These are phyloP conservation scores for Euspilapteryx auroguttella DNA, from an alignment of 2,888 invertebrate species.

Conservation along the genomic window DNA sequence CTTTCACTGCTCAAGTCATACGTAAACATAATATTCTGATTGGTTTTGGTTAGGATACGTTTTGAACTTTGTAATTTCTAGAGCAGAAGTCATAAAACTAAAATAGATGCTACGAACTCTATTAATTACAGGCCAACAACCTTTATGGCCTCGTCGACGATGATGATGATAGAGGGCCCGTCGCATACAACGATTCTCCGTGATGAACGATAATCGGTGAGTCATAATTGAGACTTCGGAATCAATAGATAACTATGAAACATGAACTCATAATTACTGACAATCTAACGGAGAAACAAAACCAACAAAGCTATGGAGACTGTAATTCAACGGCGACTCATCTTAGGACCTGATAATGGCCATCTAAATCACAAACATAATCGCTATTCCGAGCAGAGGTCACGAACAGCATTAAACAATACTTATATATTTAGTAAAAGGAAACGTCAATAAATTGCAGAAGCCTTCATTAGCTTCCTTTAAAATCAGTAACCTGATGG, in stretches of 20 bases:
- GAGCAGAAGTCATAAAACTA: too few species aligned
- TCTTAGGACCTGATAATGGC: conserved; percentile 43
- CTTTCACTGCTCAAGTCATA: too few species aligned
- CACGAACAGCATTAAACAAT: conserved; percentile 38
- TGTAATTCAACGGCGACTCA: conserved; percentile 42
- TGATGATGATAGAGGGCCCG: conserved; percentile 30
- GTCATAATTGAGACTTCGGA: conserved; percentile 39
- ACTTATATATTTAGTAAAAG: too few species aligned
- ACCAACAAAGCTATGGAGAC: conserved; percentile 42
- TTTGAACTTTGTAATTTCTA: too few species aligned
- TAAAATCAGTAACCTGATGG: too few species aligned
- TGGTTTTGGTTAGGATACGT: too few species aligned
- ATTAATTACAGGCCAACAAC: conserved; percentile 6
- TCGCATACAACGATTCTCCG: conserved; percentile 35
- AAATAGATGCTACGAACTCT: too few species aligned
- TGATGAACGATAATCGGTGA: conserved; percentile 37
- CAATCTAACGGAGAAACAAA: conserved; percentile 33
- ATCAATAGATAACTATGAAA: conserved; percentile 49
- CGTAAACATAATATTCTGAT: too few species aligned
- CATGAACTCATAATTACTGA: conserved; percentile 53
- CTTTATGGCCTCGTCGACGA: conserved; percentile 15
- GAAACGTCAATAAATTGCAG: too few species aligned
- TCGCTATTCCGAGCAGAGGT: conserved; percentile 48
- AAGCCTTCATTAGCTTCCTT: too few species aligned
- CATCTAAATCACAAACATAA: conserved; percentile 49